These are phyloP conservation scores for Psophia crepitans DNA, from an alignment of 2,113 vertebrate species.

Conservation along the genomic window DNA sequence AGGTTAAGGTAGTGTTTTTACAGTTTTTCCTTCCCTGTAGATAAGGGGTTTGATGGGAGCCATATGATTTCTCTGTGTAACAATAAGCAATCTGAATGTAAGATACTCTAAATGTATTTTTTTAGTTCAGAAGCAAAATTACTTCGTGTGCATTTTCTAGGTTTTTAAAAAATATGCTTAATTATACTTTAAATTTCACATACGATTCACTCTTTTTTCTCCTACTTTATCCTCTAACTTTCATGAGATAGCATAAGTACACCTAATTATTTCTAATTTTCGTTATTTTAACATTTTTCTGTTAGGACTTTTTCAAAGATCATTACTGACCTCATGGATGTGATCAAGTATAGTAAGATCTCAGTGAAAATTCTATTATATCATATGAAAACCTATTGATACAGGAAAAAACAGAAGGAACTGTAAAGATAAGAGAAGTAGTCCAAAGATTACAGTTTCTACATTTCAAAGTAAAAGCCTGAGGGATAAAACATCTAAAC, in stretches of 20 bases:
- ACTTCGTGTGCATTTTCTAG: neutral
- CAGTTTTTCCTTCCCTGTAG: neutral
- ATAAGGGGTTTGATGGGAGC: neutral
- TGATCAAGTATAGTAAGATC: neutral
- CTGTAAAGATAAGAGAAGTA: neutral
- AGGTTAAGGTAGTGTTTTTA: neutral
- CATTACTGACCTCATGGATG: neutral
- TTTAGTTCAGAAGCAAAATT: neutral
- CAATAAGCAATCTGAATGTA: neutral
- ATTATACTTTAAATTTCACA: neutral
- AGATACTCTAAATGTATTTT: neutral
- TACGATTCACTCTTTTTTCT: neutral
- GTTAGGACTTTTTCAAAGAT: neutral
- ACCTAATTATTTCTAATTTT: neutral
- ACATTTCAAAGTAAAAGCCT: neutral
- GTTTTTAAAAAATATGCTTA: neutral
- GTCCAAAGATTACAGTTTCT: neutral
- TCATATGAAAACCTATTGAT: neutral
- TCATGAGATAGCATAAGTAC: neutral
- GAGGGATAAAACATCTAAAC: neutral
- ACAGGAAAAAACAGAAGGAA: neutral
- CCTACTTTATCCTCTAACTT: neutral
- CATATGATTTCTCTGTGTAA: neutral
- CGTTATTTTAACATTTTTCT: neutral
- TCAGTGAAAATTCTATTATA: neutral